Evolutionary conservation across 2,888 invertebrate species (phyloP).

Genomic region (Dryococelus australis): DNA sequence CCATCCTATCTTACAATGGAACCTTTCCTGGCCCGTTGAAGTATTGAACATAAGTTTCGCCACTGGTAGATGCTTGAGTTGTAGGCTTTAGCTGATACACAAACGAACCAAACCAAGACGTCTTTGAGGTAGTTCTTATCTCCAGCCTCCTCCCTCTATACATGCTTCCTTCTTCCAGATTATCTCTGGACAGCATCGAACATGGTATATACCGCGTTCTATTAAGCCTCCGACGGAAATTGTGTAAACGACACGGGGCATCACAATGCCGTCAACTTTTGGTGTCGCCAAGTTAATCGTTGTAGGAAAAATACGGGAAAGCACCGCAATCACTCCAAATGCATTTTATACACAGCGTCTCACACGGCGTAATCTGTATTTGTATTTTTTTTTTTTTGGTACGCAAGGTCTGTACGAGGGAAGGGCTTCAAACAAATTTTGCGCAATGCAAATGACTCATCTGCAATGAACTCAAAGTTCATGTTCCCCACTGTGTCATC

Average conservation of each 20-base stretch:
- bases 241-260: too few relatives aligned
- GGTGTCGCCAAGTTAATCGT: too few relatives aligned
- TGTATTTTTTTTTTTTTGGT: neutral
- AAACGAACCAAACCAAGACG: neutral
- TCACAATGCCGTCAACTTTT: too few relatives aligned
- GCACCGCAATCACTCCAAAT: too few relatives aligned
- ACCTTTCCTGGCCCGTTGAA: constrained; percentile 28
- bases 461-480: neutral
- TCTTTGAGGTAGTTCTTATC: neutral
- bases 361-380: neutral
- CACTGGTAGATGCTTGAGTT: neutral
- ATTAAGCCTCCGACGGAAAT: too few relatives aligned
- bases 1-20: neutral
- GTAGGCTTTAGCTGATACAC: too few relatives aligned
- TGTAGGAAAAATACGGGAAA: too few relatives aligned
- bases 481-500: constrained; percentile 20
- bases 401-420: neutral
- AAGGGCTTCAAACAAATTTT: constrained; percentile 11
- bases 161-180: neutral
- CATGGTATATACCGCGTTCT: too few relatives aligned
- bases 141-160: neutral
- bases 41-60: too few relatives aligned
- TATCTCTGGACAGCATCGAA: too few relatives aligned
- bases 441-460: neutral
- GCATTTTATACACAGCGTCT: too few relatives aligned